phyloP scores from a whole-genome alignment of 2,888 invertebrate species.

The Cosmorhoe ocellata region DNA sequence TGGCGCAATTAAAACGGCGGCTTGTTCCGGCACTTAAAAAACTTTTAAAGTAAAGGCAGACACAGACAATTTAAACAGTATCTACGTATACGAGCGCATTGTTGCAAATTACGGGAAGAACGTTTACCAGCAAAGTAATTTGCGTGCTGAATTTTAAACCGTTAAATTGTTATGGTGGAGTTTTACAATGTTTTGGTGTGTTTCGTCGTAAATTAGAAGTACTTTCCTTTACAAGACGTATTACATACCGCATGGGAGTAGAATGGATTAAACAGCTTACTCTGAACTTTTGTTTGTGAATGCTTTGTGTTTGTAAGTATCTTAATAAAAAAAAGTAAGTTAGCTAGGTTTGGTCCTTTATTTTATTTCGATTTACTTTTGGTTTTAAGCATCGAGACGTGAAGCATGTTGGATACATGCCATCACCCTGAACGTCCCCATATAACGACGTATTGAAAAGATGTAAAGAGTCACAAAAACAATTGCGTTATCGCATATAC shows the following conservation, averaged over 20 bases:
- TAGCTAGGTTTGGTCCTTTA: too few species aligned
- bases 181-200: slow-evolving; percentile 27
- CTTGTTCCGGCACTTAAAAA: slow-evolving; percentile 80
- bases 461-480: too few species aligned
- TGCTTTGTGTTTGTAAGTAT: neutral
- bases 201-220: slow-evolving; percentile 21
- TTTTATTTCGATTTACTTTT: too few species aligned
- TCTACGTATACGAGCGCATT: slow-evolving; percentile 55
- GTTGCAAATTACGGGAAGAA: slow-evolving; percentile 55
- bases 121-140: slow-evolving; percentile 46
- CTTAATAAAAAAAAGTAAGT: too few species aligned
- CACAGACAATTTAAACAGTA: slow-evolving; percentile 68
- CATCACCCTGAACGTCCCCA: too few species aligned
- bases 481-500: too few species aligned
- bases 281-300: slow-evolving; percentile 12
- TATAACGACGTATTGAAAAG: too few species aligned
- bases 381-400: too few species aligned
- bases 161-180: slow-evolving; percentile 28
- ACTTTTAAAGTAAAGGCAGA: slow-evolving; percentile 75
- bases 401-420: too few species aligned
- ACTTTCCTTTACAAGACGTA: slow-evolving; percentile 16
- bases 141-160: slow-evolving; percentile 36
- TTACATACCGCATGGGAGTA: neutral
- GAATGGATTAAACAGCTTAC: slow-evolving; percentile 12
- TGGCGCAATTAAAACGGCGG: slow-evolving; percentile 79